Base-by-base conservation (phyloP, 2,797 vertebrate species). In the Amblyraja radiata region DNA sequence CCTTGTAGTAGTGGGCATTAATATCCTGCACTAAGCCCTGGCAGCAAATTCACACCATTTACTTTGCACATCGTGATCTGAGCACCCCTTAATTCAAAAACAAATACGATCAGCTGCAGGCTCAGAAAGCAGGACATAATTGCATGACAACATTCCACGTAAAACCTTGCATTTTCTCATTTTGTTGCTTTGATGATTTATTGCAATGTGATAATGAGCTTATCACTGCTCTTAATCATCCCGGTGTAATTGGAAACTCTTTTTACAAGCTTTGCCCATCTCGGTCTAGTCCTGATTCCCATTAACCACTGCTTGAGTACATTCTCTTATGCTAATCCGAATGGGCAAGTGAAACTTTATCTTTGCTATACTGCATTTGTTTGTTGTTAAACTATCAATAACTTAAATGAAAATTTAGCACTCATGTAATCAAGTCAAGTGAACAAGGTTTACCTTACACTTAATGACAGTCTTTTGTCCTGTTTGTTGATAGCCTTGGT, bases 381-480 rank as follows among this genome's bases (percentile, higher is more conserved):
- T 90, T 90, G 86, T 90, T 90, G 86, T 90, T 63, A 90, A 90
- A 90, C 86, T 68, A 90, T 68, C 86, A 90, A 90, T 71, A 90
- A 68, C 63, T 71, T 90, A n/a, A 90, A 90, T 90, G 86, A 68
- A 6, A 90, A 68, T 68, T 90, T 90, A 90, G 86, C 58, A 90
- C 63, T 39, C 18, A 68, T 68, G 28, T 36, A 32, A 90, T 90
- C 86, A 39, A 90, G 21, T 68, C 63, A 90, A 68, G 5, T 71
- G 63, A 63, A 68, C 86, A 90, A 36, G 63, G 63, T 61, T 71
- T 71, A 90, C 86, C 84, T 90, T 90, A 68, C 63, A 68, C 63
- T 16, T 71, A 68, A 90, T 68, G 86, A 71, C 32, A 90, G 86
- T 23, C 36, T 65, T 71, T 6, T 71, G 32, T 23, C 86, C 14